phyloP scores from a whole-genome alignment of 1,140 invertebrate genomes.

The Galleria mellonella region DNA sequence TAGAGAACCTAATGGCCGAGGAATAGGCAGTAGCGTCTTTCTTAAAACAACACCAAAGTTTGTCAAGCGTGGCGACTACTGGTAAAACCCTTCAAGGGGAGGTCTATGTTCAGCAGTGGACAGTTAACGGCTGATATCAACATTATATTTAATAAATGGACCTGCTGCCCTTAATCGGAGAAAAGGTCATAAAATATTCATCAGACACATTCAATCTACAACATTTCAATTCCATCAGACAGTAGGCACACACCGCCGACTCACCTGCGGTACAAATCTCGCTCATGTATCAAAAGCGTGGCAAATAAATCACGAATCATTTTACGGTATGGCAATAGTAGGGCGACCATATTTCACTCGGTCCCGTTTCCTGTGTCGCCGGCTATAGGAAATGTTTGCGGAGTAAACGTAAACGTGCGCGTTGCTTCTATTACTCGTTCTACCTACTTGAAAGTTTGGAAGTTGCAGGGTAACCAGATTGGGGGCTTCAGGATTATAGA shows the following conservation, averaged over 20 bases:
- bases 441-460: too few relatives aligned
- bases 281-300: constrained; percentile 37
- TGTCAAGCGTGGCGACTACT: too few relatives aligned
- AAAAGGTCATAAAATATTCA: constrained; percentile 3
- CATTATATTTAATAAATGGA: not conserved
- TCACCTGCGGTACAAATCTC: constrained; percentile 38
- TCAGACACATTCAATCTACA: constrained; percentile 6
- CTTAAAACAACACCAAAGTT: too few relatives aligned
- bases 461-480: too few relatives aligned
- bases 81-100: too few relatives aligned
- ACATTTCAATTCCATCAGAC: constrained; percentile 33
- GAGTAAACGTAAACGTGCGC: too few relatives aligned
- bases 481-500: too few relatives aligned
- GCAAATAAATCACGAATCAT: constrained; percentile 53
- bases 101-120: too few relatives aligned
- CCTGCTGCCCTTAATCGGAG: not conserved
- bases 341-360: constrained; percentile 40
- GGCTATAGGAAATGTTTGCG: constrained; percentile 34
- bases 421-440: too few relatives aligned
- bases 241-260: constrained; percentile 17
- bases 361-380: constrained; percentile 29
- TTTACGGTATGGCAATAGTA: constrained; percentile 37
- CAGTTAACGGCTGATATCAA: too few relatives aligned
- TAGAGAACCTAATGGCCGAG: too few relatives aligned
- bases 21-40: too few relatives aligned